Percentiles rank a stretch among this genome's conserved stretches.
Evolutionary conservation across 2,797 vertebrate species (phyloP).

Genomic region (Parotocinclus haroldoi): DNA sequence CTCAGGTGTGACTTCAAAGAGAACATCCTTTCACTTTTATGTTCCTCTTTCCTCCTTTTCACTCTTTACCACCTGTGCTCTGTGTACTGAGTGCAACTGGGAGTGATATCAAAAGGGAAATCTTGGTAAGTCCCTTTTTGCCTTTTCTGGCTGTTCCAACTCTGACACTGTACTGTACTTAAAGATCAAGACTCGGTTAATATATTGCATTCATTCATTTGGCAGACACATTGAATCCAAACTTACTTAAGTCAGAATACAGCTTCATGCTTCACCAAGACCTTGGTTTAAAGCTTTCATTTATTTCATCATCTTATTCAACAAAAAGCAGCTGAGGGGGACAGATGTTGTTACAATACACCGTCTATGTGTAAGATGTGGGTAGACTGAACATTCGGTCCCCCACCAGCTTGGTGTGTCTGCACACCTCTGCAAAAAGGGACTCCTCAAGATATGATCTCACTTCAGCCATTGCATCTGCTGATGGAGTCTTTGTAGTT

Average conservation of each 20-base stretch:
- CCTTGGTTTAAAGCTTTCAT: too few relatives aligned
- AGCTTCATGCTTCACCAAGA: too few relatives aligned
- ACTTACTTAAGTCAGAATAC: too few relatives aligned
- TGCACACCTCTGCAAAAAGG: background rate
- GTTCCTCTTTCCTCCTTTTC: background rate
- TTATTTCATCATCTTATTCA: too few relatives aligned
- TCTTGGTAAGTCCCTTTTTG: too few relatives aligned
- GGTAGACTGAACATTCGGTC: slow-evolving; percentile 5
- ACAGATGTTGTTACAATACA: slow-evolving; percentile 26
- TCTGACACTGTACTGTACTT: too few relatives aligned
- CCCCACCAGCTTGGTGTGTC: slow-evolving; percentile 25
- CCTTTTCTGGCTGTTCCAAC: too few relatives aligned
- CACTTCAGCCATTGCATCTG: slow-evolving; percentile 31
- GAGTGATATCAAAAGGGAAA: too few relatives aligned
- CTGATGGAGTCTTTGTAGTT: slow-evolving; percentile 30
- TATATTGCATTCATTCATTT: too few relatives aligned
- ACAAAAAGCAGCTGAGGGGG: background rate
- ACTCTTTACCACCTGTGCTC: background rate
- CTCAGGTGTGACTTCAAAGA: slow-evolving; percentile 1
- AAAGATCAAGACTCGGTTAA: too few relatives aligned
- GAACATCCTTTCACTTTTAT: background rate
- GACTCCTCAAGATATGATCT: slow-evolving; percentile 25
- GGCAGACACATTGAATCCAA: too few relatives aligned
- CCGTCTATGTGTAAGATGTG: slow-evolving; percentile 10
- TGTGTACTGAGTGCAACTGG: background rate